Conservation (phyloP, 1,140 invertebrate genomes). For the Drosophila insularis region DNA sequence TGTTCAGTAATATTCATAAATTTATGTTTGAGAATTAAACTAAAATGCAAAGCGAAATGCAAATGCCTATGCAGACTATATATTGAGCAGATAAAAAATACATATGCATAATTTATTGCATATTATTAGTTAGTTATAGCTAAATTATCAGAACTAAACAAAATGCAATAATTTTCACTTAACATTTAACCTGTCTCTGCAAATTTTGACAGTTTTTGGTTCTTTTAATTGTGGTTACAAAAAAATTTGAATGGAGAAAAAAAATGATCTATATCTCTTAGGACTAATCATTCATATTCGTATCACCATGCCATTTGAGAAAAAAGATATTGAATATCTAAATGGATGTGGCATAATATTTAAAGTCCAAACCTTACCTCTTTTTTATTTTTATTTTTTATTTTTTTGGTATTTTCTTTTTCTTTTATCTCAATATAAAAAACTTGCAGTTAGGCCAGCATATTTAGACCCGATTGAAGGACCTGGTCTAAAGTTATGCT, state of each 20-base stretch:
- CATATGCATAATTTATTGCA: not conserved
- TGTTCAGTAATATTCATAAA: no score
- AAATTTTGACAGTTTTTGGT: not conserved
- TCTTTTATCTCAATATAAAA: slow-evolving; percentile 14
- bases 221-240: slow-evolving; percentile 18
- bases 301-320: slow-evolving; percentile 50
- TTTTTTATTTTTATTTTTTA: slow-evolving; percentile 24
- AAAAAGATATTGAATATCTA: slow-evolving; percentile 45
- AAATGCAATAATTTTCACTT: slow-evolving; percentile 37
- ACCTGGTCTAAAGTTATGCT: slow-evolving; percentile 34
- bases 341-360: slow-evolving; percentile 48
- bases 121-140: not conserved
- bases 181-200: not conserved
- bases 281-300: slow-evolving; percentile 14
- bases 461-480: slow-evolving; percentile 23
- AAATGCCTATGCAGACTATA: not conserved
- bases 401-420: not conserved
- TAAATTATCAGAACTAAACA: slow-evolving; percentile 14
- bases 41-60: not conserved
- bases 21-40: not conserved
- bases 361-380: slow-evolving; percentile 64
- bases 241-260: slow-evolving; percentile 8
- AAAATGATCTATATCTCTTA: not conserved
- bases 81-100: not conserved
- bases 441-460: slow-evolving; percentile 47